Evolutionary conservation across 2,113 vertebrate genomes (phyloP).

Genomic region (pig (Sus scrofa)): T2T-Sscrofa CM000824.6:105262501-105263000

Average conservation of each 20-base stretch:
- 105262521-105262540: no score
- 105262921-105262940: background rate
- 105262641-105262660: background rate
- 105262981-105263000: background rate
- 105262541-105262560: no score
- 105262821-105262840: background rate
- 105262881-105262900: background rate
- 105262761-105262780: background rate
- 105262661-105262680: background rate
- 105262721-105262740: background rate
- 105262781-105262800: background rate
- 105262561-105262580: no score
- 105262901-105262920: background rate
- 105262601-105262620: background rate
- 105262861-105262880: background rate
- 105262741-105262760: background rate
- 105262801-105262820: background rate
- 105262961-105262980: constrained; percentile 2
- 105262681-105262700: background rate
- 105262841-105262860: background rate
- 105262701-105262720: background rate
- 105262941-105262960: background rate
- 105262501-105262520: no score
- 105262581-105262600: background rate
- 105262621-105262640: background rate